Evolutionary conservation across 1,140 invertebrate species (phyloP), one percentile per base, ranked within the genome.

Genomic region (Holcopasites calliopsidis): DNA sequence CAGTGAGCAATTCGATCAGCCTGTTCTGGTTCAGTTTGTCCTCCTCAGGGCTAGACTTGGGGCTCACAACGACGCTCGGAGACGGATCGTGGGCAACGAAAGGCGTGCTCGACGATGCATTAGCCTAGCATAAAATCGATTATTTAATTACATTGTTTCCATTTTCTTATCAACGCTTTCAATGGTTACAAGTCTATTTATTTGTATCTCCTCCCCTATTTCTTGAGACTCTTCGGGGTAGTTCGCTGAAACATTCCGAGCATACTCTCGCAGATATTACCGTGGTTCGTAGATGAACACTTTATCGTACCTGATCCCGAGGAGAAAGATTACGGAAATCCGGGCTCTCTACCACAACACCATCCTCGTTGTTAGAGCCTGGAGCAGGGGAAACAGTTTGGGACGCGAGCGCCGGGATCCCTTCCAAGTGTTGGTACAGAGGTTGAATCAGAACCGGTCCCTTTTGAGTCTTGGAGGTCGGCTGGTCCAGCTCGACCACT

Each of bases 401-500:
- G 2, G 65, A 35, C 10, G 76, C 64, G 31, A 74, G 57, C 61
- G 82, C 80, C 64, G 73, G 81, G 70, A 74, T 66, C 50, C 55
- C 77, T 58, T 70, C 50, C 55, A 68, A 52, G 23, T 77, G 81
- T 16, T 71, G 83, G 81, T 38, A 79, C 52, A 89, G 64, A 76
- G 87, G 83, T 73, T 89, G 87, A 35, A 92, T 82, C 2, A 93
- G 80, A 26, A 92, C 88, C 47, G 92, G 91, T 82, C 93, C 93
- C 76, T 90, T 92, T 42, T 93, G 93, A n/a, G 90, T 89, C 77
- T 94, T 93, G 7, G 93, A 93, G 11, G 93, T 89, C 0, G 94
- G 94, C 68, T 93, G 92, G 57, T 94, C 93, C 0, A 94, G 86
- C 77, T 94, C 94, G 0, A 94, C 91, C 6, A 94, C 91, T 33